A percentile compares a stretch with the other conserved stretches of the same genome.
These are phyloP conservation scores for Eumerus sabulonum DNA, from an alignment of 2,888 invertebrate genomes.

Conservation along the genomic window DNA sequence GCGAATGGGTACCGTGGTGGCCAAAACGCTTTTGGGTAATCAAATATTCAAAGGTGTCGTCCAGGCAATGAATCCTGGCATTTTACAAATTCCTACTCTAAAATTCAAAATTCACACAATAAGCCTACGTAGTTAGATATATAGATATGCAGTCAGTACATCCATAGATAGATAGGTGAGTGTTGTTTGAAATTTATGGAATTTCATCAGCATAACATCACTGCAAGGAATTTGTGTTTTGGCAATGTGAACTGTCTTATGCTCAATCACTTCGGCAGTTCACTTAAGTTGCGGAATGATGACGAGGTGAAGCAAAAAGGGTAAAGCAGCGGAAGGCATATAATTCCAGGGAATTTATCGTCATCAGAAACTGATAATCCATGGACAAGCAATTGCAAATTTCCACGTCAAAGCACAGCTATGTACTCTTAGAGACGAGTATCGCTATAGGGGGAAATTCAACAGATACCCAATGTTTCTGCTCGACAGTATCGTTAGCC, in stretches of 20 bases:
- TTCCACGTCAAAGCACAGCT: conserved; percentile 1
- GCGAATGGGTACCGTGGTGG: conserved; percentile 15
- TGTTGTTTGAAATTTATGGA: too few species aligned
- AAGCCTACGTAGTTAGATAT: too few species aligned
- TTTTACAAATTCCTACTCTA: conserved; percentile 18
- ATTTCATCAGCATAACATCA: background rate
- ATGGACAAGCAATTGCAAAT: conserved; percentile 23
- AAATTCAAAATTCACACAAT: background rate
- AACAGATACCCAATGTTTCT: too few species aligned
- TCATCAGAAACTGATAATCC: conserved; percentile 37
- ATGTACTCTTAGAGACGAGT: too few species aligned
- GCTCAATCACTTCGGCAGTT: conserved; percentile 16
- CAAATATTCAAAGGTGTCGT: conserved; percentile 47
- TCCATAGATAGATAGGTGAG: background rate
- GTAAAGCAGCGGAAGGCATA: background rate
- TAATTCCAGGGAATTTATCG: conserved; percentile 26
- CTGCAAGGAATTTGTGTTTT: too few species aligned
- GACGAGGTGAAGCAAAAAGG: background rate
- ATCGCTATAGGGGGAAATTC: too few species aligned
- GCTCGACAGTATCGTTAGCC: too few species aligned
- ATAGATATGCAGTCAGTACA: too few species aligned
- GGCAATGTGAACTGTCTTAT: background rate
- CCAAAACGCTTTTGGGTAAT: conserved; percentile 17
- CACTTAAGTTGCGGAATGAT: too few species aligned
- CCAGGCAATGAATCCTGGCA: conserved; percentile 8